Evolutionary conservation across 2,797 vertebrate species (phyloP), one percentile per base, ranked within the genome.

Genomic region (Pelochelys cantorii): DNA sequence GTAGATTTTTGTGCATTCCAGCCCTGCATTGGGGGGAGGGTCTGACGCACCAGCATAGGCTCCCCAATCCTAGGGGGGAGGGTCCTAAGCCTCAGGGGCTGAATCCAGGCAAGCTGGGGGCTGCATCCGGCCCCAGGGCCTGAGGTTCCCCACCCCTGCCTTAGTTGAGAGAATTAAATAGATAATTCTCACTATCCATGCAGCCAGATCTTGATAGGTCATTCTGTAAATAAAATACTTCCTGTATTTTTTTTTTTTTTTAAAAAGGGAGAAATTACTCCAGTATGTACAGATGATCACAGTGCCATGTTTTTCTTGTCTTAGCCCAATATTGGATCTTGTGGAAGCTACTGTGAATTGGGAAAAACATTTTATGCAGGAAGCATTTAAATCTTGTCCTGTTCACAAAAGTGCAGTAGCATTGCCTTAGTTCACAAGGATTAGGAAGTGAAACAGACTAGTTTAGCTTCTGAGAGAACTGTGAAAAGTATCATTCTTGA

Each of bases 221-320:
- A 57, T 81, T 56, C 14, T 86, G 18, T 84, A 88, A 59, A 79
- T 77, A 7, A 93, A 93, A 87, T 92, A 54, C 27, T 83, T 22
- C n/a, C 18, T 1, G 0, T 48, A 1, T 78, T 90, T 57, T 77
- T 48, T 86, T 84, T 60, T 7, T 62, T 62, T 60, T 60, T 13
- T 13, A 56, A 11, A 48, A 84, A n/a, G 18, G 31, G n/a, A 68
- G 15, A 10, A 18, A 34, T 68, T 71, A 18, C 7, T 22, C 65
- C n/a, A 18, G 5, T 11, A 34, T 68, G n/a, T 17, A n/a, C n/a
- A 65, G 31, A n/a, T n/a, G 31, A 65, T 9, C 8, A 42, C 0
- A 3, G 42, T 37, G 22, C 68, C 81, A 0, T 68, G 42, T 20
- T 84, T 71, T 88, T 86, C 27, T 37, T 86, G 91, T 78, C 37